Evolutionary conservation across 1,140 invertebrate species (phyloP), one percentile per base, ranked within the genome.

Genomic region (Brachionus sp.): DNA sequence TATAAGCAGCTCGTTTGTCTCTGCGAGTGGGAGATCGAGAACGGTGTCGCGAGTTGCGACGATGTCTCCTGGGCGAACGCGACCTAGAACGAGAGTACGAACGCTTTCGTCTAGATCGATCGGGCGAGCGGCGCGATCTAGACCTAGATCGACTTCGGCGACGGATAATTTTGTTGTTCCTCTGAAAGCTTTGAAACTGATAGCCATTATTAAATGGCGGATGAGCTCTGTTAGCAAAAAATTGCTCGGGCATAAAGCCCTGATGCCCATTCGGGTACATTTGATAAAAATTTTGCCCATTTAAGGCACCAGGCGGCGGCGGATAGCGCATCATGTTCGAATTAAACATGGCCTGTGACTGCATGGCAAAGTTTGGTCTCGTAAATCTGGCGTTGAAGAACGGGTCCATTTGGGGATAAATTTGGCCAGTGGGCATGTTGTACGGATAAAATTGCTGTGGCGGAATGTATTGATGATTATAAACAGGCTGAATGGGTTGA

Each of bases 361-460:
- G 35, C 66, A 70, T 70, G 33, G 66, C 5, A 70, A 70, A 70
- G 37, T 16, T 70, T 10, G 66, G 66, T 16, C 66, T 70, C 0
- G 66, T 33, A 16, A 70, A 70, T 19, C 66, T 10, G 9, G 33
- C 13, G 37, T 70, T 70, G 16, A 37, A 70, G 39, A 16, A 70
- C 2, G 66, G 66, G 13, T 70, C 66, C 66, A 70, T 70, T 70
- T 70, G 66, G 9, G 66, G 66, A 39, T 70, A 70, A n/a, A 70
- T 70, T 70, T 70, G 66, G 16, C 66, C 66, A 1, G 66, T 13
- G 5, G 66, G 66, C 66, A 70, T 70, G 35, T 70, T 70, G 66
- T 70, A 70, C 37, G 66, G 66, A 23, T 37, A 70, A 33, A 37
- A 70, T 23, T 37, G 66, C 9, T 70, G 66, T 0, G 66, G 35